Conservation (phyloP, 1,140 invertebrate species). For the Anadara kagoshimensis region DNA sequence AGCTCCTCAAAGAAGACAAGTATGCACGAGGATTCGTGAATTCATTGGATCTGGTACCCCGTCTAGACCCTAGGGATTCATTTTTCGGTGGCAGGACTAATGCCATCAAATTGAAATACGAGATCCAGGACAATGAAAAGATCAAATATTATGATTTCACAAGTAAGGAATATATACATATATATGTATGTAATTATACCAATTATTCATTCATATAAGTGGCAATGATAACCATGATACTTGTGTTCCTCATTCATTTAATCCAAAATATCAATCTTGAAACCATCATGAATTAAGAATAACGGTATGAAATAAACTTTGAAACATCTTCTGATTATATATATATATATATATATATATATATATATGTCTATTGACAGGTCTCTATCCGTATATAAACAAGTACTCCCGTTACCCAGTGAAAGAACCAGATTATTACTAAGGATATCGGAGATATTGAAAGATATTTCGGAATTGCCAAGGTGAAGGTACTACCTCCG, state of each 20-base stretch:
- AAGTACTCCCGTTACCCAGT: not conserved
- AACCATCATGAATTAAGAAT: no score
- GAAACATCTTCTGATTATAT: no score
- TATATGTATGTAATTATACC: not conserved
- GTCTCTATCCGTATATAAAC: conserved; percentile 10
- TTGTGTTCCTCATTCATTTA: not conserved
- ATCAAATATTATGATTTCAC: conserved; percentile 4
- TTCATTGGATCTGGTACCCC: not conserved
- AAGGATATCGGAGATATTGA: conserved; percentile 1
- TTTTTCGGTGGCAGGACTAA: conserved; percentile 16
- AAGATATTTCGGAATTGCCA: conserved; percentile 20
- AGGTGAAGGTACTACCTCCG: conserved; percentile 13
- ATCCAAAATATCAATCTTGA: not conserved
- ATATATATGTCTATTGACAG: conserved; percentile 7
- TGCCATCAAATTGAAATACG: conserved; percentile 2
- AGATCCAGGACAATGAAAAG: conserved; percentile 10
- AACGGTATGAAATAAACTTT: no score
- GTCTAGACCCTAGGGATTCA: not conserved
- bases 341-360: not conserved
- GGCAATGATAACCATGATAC: conserved; percentile 23
- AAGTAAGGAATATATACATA: not conserved
- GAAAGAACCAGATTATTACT: conserved; percentile 4
- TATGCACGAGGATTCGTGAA: not conserved
- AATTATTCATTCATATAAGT: not conserved
- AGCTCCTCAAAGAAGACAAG: not conserved